Evolutionary conservation across 2,113 vertebrate species (phyloP).

Genomic region (Barbus barbus): DNA sequence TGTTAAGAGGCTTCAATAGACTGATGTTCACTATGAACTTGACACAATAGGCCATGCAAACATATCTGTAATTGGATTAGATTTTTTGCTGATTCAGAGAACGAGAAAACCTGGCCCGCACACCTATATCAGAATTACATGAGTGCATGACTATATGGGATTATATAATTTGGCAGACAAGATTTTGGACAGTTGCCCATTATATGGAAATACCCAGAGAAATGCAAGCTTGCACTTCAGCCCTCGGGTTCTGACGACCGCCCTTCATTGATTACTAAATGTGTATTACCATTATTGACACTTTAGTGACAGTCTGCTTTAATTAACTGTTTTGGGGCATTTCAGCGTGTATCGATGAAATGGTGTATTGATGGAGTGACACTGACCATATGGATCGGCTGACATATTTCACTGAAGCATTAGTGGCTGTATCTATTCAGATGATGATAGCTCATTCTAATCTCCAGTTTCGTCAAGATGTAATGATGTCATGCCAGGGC

Average conservation of each 20-base stretch:
- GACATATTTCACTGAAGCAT: slow-evolving; percentile 41
- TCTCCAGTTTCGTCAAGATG: slow-evolving; percentile 43
- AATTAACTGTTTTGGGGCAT: slow-evolving; percentile 52
- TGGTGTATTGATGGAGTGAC: slow-evolving; percentile 33
- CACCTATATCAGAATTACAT: slow-evolving; percentile 29
- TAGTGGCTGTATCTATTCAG: slow-evolving; percentile 38
- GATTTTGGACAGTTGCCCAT: slow-evolving; percentile 51
- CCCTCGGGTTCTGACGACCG: slow-evolving; percentile 1
- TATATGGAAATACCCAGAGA: slow-evolving; percentile 35
- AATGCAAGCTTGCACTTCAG: slow-evolving; percentile 53
- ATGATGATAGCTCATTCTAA: slow-evolving; percentile 49
- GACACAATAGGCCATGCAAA: slow-evolving; percentile 14
- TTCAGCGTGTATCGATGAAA: slow-evolving; percentile 30
- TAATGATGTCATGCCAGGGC: slow-evolving; percentile 52
- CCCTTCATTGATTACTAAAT: slow-evolving; percentile 45
- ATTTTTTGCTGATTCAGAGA: slow-evolving; percentile 44
- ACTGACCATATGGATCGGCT: slow-evolving; percentile 36
- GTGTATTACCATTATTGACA: slow-evolving; percentile 48
- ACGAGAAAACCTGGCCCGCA: background rate
- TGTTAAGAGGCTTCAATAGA: slow-evolving; percentile 11
- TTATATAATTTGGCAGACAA: slow-evolving; percentile 45
- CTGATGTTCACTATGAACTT: slow-evolving; percentile 12
- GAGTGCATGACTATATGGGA: slow-evolving; percentile 28
- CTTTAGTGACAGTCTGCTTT: slow-evolving; percentile 43
- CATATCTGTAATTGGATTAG: slow-evolving; percentile 20